Conservation (phyloP, 2,888 invertebrate species). For the Drosophila atripex region DNA sequence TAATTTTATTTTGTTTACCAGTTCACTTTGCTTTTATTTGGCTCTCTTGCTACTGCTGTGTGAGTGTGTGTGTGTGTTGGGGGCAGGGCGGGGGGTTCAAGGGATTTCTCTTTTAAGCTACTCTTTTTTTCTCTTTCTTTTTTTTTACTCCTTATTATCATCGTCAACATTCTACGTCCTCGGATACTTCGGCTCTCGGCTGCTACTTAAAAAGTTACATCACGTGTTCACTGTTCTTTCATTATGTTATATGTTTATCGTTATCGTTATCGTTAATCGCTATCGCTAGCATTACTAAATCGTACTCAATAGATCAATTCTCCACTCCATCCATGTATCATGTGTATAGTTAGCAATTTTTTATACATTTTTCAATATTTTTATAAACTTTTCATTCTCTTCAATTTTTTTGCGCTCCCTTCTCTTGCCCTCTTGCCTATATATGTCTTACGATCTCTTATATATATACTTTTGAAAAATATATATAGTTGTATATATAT, state of each 20-base stretch:
- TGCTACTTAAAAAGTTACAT: conserved; percentile 79
- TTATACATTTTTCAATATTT: conserved; percentile 37
- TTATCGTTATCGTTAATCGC: conserved; percentile 42
- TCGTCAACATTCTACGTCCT: conserved; percentile 53
- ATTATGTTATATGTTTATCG: conserved; percentile 31
- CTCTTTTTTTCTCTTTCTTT: neutral
- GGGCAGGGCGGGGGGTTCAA: neutral
- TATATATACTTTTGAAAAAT: conserved; percentile 64
- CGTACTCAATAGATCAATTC: conserved; percentile 56
- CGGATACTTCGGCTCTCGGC: conserved; percentile 39
- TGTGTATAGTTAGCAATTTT: conserved; percentile 68
- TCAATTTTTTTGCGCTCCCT: conserved; percentile 30
- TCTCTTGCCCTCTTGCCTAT: conserved; percentile 26
- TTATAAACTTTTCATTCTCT: conserved; percentile 31
- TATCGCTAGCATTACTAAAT: conserved; percentile 62
- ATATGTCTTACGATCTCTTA: conserved; percentile 63
- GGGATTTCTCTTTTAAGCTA: conserved; percentile 41
- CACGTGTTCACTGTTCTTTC: conserved; percentile 79
- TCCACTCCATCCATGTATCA: neutral
- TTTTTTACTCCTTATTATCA: conserved; percentile 28
- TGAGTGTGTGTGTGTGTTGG: conserved; percentile 2
- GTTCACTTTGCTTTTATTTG: conserved; percentile 72
- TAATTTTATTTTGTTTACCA: conserved; percentile 35
- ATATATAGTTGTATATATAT: conserved; percentile 50
- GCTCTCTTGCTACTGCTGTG: conserved; percentile 18